Conservation (phyloP, 2,113 vertebrate species). For the Bubo bubo region DNA sequence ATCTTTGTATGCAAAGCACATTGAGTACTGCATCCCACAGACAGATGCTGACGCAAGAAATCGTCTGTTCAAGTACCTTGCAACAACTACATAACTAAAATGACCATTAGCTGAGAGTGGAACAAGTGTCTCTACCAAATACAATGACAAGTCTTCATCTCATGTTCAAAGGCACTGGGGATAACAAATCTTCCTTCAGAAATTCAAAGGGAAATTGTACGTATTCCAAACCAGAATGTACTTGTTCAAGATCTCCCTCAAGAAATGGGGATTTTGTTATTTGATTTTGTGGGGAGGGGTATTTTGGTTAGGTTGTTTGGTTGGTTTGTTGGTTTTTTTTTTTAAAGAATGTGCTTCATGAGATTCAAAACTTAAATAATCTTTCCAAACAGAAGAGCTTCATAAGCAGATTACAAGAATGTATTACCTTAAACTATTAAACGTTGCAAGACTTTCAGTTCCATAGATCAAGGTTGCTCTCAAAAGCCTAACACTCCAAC, state of each 20-base stretch:
- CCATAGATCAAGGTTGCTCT: not conserved
- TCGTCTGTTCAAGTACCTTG: not conserved
- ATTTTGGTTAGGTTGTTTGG: not conserved
- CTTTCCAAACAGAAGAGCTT: not conserved
- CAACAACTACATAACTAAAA: not conserved
- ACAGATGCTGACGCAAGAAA: not conserved
- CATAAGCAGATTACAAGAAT: not conserved
- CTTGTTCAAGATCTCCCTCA: not conserved
- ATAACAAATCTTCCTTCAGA: not conserved
- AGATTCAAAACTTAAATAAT: not conserved
- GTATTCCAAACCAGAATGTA: not conserved
- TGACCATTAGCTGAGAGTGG: not conserved
- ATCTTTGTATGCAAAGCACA: not conserved
- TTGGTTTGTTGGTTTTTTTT: not conserved
- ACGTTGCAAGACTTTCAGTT: not conserved
- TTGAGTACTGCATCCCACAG: not conserved
- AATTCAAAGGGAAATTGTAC: not conserved
- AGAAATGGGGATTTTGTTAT: accelerated
- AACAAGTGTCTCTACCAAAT: not conserved
- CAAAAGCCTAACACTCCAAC: not conserved
- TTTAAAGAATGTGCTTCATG: not conserved
- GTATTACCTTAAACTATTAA: not conserved
- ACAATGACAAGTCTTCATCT: not conserved
- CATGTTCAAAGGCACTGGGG: not conserved
- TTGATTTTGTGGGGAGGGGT: not conserved